Percentiles rank a stretch among this genome's conserved stretches.
phyloP scores from a whole-genome alignment of 2,888 invertebrate species.

The Agrenia bidenticulata region DNA sequence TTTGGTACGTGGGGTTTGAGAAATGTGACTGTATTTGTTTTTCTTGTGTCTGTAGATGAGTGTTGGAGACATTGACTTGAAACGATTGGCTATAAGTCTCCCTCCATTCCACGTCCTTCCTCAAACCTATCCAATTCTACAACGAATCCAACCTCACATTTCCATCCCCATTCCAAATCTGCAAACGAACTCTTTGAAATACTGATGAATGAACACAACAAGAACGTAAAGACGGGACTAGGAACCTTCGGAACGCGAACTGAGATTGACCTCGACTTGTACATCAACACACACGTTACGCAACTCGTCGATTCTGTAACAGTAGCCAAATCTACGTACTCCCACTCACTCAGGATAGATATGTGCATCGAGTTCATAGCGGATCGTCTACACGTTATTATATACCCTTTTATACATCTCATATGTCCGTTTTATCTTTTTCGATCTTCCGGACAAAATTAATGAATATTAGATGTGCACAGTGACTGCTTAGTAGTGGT shows the following conservation, averaged over 20 bases:
- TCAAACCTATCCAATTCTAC: slow-evolving; percentile 1
- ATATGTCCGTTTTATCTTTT: no score
- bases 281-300: slow-evolving; percentile 4
- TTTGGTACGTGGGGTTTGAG: slow-evolving; percentile 7
- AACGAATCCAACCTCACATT: not conserved
- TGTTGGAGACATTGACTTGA: slow-evolving; percentile 50
- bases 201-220: slow-evolving; percentile 27
- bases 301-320: no score
- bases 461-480: no score
- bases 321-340: no score
- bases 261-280: slow-evolving; percentile 21
- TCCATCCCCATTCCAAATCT: slow-evolving; percentile 13
- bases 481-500: no score
- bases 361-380: no score
- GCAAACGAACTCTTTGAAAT: slow-evolving; percentile 18
- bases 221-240: slow-evolving; percentile 26
- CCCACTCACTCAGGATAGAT: no score
- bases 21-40: slow-evolving; percentile 43
- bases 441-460: no score
- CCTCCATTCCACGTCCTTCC: slow-evolving; percentile 1
- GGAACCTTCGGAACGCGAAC: slow-evolving; percentile 17
- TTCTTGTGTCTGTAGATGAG: slow-evolving; percentile 50
- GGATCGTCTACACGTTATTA: no score
- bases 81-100: slow-evolving; percentile 29
- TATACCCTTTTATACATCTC: no score